Conservation (phyloP, 2,797 vertebrate genomes). For the Pagetopsis macropterus region DNA sequence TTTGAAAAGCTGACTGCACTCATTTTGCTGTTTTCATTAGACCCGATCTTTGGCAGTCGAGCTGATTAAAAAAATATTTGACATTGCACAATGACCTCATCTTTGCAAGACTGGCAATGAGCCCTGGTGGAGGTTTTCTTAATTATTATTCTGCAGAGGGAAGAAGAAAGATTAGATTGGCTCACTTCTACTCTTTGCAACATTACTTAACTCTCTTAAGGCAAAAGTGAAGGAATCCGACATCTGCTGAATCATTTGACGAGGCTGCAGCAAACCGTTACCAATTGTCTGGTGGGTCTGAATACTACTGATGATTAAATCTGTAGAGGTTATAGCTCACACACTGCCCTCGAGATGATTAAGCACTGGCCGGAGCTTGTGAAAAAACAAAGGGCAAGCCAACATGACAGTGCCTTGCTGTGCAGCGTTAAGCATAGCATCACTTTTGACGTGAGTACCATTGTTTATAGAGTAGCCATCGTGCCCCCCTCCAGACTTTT, state of each 20-base stretch:
- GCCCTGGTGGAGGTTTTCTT: slow-evolving; percentile 81
- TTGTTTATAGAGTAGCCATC: slow-evolving; percentile 57
- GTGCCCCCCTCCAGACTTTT: slow-evolving; percentile 38
- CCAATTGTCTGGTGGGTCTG: slow-evolving; percentile 46
- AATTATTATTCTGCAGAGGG: slow-evolving; percentile 79
- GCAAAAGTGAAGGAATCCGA: slow-evolving; percentile 63
- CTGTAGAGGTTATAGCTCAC: slow-evolving; percentile 56
- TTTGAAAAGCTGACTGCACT: slow-evolving; percentile 69
- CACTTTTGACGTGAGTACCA: slow-evolving; percentile 58
- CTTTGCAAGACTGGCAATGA: slow-evolving; percentile 80
- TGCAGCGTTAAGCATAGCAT: slow-evolving; percentile 55
- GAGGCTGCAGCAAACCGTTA: slow-evolving; percentile 62
- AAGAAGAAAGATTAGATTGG: slow-evolving; percentile 69
- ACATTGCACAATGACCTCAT: slow-evolving; percentile 85
- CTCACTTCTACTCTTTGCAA: slow-evolving; percentile 68
- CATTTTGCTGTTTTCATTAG: slow-evolving; percentile 68
- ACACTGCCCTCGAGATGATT: slow-evolving; percentile 60
- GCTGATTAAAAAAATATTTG: slow-evolving; percentile 76
- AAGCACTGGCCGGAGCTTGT: slow-evolving; percentile 59
- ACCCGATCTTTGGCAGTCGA: slow-evolving; percentile 64
- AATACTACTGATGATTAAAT: slow-evolving; percentile 53
- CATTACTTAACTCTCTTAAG: slow-evolving; percentile 70
- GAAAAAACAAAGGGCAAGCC: slow-evolving; percentile 68
- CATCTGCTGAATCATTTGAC: slow-evolving; percentile 82
- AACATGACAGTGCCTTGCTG: slow-evolving; percentile 59